Percentiles rank a stretch among this genome's conserved stretches.
Conservation (phyloP, 2,888 invertebrate species). For the Rapana venosa region DNA sequence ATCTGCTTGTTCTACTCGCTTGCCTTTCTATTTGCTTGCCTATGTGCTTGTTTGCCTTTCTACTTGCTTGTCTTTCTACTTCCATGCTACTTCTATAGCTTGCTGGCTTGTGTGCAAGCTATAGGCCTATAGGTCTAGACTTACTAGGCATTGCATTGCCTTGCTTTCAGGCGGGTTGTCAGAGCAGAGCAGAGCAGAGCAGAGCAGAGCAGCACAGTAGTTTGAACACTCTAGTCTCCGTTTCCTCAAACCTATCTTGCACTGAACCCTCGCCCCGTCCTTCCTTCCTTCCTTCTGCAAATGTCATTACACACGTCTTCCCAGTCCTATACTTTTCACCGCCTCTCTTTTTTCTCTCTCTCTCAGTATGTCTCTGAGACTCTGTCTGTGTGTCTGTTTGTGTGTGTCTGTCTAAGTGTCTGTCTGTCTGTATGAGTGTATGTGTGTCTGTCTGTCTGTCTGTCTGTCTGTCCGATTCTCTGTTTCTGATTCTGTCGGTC, state of each 20-base stretch:
- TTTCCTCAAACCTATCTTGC: not conserved
- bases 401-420: not conserved
- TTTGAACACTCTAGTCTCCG: not conserved
- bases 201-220: too few relatives aligned
- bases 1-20: constrained; percentile 38
- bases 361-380: constrained; percentile 30
- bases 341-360: constrained; percentile 4
- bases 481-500: too few relatives aligned
- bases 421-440: not conserved
- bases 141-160: too few relatives aligned
- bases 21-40: constrained; percentile 27
- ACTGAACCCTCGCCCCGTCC: not conserved
- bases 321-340: too few relatives aligned
- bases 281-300: not conserved
- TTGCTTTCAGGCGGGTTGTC: too few relatives aligned
- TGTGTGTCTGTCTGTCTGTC: constrained; percentile 33
- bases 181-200: too few relatives aligned
- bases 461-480: constrained; percentile 36
- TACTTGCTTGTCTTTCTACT: not conserved
- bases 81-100: not conserved
- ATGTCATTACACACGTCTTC: too few relatives aligned
- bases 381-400: constrained; percentile 28
- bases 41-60: not conserved
- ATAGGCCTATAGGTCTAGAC: too few relatives aligned
- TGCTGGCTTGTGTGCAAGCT: too few relatives aligned